Evolutionary conservation across 2,797 vertebrate species (phyloP).

Genomic region (Malurus leucopterus): DNA sequence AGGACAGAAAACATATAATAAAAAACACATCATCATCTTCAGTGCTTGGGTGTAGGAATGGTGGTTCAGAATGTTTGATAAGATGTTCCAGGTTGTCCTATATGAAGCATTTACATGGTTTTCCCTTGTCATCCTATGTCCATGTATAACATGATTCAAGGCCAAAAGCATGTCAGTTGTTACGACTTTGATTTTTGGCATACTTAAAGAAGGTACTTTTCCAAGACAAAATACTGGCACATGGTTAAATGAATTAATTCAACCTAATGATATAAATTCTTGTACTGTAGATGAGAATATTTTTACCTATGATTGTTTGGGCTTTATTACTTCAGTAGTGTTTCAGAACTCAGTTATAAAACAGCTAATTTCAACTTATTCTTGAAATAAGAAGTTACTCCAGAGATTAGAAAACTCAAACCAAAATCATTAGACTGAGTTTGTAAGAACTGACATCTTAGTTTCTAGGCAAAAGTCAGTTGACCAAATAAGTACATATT

Average conservation of each 20-base stretch:
- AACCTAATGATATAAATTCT: neutral
- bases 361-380: neutral
- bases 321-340: neutral
- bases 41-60: neutral
- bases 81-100: neutral
- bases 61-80: neutral
- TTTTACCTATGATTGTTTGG: neutral
- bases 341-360: neutral
- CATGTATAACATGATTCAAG: neutral
- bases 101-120: neutral
- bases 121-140: neutral
- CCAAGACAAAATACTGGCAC: neutral
- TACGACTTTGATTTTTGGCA: neutral
- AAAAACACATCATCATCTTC: neutral
- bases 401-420: neutral
- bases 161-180: neutral
- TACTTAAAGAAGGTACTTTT: neutral
- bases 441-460: neutral
- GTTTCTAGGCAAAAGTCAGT: neutral
- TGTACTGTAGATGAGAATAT: neutral
- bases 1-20: neutral
- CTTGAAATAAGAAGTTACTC: neutral
- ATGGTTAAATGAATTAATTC: neutral
- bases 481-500: neutral
- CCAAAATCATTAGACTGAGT: neutral